Evolutionary conservation across 1,140 invertebrate species (phyloP), one percentile per base, ranked within the genome.

Genomic region (Brachionus calyciflorus): DNA sequence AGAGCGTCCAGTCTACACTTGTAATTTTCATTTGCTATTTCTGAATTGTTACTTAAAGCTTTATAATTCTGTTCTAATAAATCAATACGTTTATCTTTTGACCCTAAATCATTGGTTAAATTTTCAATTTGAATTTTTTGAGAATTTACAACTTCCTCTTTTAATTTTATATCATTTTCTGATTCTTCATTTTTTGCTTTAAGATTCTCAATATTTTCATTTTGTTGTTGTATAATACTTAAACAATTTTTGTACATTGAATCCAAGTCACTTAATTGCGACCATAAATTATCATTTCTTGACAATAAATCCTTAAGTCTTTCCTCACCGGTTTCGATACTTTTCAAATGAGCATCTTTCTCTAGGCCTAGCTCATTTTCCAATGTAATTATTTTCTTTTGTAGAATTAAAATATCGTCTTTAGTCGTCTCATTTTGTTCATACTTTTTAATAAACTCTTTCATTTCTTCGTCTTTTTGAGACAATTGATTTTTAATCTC

Each of bases 381-480:
- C 7, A 73, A 24, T 10, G 49, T 41, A 17, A 73, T 40, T 10
- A 73, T 28, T 73, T 73, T 73, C 41, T 73, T 73, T 24, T 73
- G 28, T 4, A 51, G 33, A 2, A 40, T 7, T n/a, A 73, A 55
- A 37, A 73, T 40, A 46, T 73, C 69, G 24, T 73, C 69, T 51
- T 73, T 37, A 10, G 46, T 73, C 1, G 69, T 55, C 24, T 49
- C 69, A 9, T 73, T 49, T 28, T 73, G 46, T 73, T 73, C 69
- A 19, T 51, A 73, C 41, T 73, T 73, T 55, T 49, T 41, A 3
- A 73, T 73, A 10, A 73, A 55, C 7, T 55, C 46, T 73, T 73
- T 73, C 69, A 73, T 73, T 73, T 73, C 44, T 4, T 73, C 46
- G 26, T 73, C 69, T 73, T 73, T 73, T 9, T 51, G 14, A 12